Base-by-base conservation (phyloP, 2,113 vertebrate species). In the Arvicanthis niloticus region DNA sequence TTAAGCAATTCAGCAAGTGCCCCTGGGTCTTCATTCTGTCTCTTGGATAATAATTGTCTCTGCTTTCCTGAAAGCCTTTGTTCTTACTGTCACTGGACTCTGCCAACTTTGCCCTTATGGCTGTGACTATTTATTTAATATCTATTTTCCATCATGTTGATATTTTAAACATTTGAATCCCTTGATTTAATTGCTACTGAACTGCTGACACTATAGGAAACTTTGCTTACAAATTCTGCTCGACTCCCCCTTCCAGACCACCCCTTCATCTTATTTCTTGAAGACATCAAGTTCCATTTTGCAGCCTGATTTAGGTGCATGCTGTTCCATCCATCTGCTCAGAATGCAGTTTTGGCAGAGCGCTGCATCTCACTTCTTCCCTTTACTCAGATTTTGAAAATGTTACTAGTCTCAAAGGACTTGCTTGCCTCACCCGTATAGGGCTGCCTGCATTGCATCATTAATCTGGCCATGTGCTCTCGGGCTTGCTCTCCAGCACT, bases 371-470 rank as follows among this genome's bases (percentile, higher is more conserved):
- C 0, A 0, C 29, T 75, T 77, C 40, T 56, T 58, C 22, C 19
- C 29, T 85, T n/a, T 15, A 22, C 82, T 65, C 21, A 13, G 68
- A 31, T 75, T 89, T 84, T 89, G 15, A 42, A 76, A 87, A 58
- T 73, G 16, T 22, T 40, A 85, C 9, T 62, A 31, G 56, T 87
- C 72, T 67, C 22, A 26, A 15, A 68, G 2, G 12, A 60, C 6
- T 68, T 73, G 40, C 17, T 40, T 40, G 45, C 48, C 53, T 31
- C 31, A 10, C 45, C 53, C 45, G 51, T 48, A 58, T 31, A 67
- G 34, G 7, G 34, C 2, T 53, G 15, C 48, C 22, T 21, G 22
- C 1, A 26, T n/a, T 0, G 9, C 0, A 2, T 12, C 37, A 22
- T 34, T 76, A 5, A 16, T 26, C 16, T 37, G 8, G 51, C 51